Evolutionary conservation across 2,888 invertebrate species (phyloP).

Genomic region (Zygogramma bicolorata): DNA sequence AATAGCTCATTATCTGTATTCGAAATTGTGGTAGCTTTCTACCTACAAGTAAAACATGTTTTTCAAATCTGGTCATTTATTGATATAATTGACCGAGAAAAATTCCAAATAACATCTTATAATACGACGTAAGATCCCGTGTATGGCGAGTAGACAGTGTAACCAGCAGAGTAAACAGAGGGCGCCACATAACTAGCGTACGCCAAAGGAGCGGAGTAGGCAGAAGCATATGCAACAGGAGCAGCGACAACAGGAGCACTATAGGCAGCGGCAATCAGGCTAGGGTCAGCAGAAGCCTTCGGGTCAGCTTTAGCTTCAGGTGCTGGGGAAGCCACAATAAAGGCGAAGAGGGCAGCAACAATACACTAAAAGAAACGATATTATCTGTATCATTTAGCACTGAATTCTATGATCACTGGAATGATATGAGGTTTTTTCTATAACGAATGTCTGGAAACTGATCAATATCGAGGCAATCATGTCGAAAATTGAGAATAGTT

Average conservation of each 20-base stretch:
- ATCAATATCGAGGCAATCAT: too few species aligned
- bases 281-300: conserved; percentile 29
- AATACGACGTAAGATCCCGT: conserved; percentile 35
- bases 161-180: conserved; percentile 37
- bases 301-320: conserved; percentile 35
- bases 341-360: conserved; percentile 41
- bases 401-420: not conserved
- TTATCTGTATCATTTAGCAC: not conserved
- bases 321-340: conserved; percentile 38
- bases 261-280: conserved; percentile 37
- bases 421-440: too few species aligned
- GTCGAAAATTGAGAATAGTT: too few species aligned
- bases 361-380: conserved; percentile 34
- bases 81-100: too few species aligned
- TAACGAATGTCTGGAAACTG: too few species aligned
- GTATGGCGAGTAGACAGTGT: conserved; percentile 36
- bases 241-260: conserved; percentile 32
- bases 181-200: conserved; percentile 35
- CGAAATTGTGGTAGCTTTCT: too few species aligned
- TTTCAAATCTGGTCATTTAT: too few species aligned
- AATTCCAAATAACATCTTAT: not conserved
- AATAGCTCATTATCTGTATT: too few species aligned
- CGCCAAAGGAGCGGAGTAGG: conserved; percentile 32
- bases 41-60: too few species aligned
- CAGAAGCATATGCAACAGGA: conserved; percentile 30